Conservation (phyloP, 2,113 vertebrate genomes). For the Aspidoscelis tigris region DNA sequence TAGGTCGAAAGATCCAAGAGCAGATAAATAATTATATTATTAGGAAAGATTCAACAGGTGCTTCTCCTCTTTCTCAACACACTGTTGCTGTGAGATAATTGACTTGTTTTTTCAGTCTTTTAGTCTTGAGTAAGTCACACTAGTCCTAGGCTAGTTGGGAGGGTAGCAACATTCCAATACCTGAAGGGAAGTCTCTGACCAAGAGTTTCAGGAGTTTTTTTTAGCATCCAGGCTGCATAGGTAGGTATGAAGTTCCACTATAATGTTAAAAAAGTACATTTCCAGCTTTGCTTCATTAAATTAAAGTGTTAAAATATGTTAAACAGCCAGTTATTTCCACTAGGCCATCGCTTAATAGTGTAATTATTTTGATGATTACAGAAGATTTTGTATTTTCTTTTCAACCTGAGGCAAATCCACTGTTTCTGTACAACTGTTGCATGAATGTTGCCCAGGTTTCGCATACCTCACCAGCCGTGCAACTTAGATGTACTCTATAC, state of each 20-base stretch:
- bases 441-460: background rate
- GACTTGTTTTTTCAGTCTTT: background rate
- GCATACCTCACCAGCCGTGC: background rate
- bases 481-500: background rate
- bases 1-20: constrained; percentile 67
- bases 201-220: background rate
- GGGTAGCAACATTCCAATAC: background rate
- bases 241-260: background rate
- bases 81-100: too few relatives aligned
- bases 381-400: background rate
- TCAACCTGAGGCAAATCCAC: background rate
- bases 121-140: background rate
- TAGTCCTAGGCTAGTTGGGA: background rate
- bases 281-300: background rate
- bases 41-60: background rate
- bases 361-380: background rate
- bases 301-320: background rate
- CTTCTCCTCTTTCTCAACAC: background rate
- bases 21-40: background rate
- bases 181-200: background rate
- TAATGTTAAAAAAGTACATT: background rate
- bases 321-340: background rate
- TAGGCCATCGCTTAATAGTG: background rate
- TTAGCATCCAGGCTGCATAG: background rate
- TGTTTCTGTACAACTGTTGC: background rate